Evolutionary conservation across 2,888 invertebrate species (phyloP).

Genomic region (Schrankia costaestrigalis): DNA sequence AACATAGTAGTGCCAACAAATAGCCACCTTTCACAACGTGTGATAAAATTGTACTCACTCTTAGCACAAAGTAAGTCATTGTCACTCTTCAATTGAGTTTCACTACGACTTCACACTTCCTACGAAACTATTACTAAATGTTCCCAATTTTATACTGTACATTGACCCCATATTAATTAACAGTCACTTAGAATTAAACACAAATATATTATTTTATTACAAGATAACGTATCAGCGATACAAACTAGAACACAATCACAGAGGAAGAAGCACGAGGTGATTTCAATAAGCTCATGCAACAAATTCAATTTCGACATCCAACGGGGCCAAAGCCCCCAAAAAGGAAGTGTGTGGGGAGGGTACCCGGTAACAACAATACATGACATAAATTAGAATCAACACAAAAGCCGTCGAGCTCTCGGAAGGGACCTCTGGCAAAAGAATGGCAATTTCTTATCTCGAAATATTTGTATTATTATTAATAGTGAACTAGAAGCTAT

Average conservation of each 20-base stretch:
- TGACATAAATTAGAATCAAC: slow-evolving; percentile 79
- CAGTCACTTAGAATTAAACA: slow-evolving; percentile 28
- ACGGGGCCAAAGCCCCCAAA: slow-evolving; percentile 61
- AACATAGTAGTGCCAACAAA: slow-evolving; percentile 1
- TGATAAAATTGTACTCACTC: slow-evolving; percentile 48
- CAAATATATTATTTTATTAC: too few relatives aligned
- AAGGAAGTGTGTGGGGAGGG: slow-evolving; percentile 76
- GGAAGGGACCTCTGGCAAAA: slow-evolving; percentile 74
- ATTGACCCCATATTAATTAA: slow-evolving; percentile 43
- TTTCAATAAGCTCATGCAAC: slow-evolving; percentile 69
- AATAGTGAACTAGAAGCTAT: slow-evolving; percentile 60
- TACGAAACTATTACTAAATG: slow-evolving; percentile 29
- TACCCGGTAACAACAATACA: slow-evolving; percentile 69
- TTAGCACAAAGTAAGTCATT: slow-evolving; percentile 58
- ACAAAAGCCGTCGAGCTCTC: slow-evolving; percentile 73
- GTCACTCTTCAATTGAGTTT: slow-evolving; percentile 38
- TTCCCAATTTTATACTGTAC: slow-evolving; percentile 37
- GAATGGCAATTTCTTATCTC: slow-evolving; percentile 78
- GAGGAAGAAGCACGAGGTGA: slow-evolving; percentile 50
- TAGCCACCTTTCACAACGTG: slow-evolving; percentile 7
- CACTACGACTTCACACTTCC: slow-evolving; percentile 34
- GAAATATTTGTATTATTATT: slow-evolving; percentile 69
- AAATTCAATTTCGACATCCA: slow-evolving; percentile 65
- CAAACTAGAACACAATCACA: slow-evolving; percentile 31
- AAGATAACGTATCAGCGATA: too few relatives aligned